phyloP scores from a whole-genome alignment of 2,113 vertebrate genomes.

The Macaca fascicularis region T2T-MFA8v1.1 NC_088389.1:5943501-5944000 shows the following conservation, averaged over 20 bases:
- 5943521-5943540: accelerated
- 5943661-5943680: constrained; percentile 95
- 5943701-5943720: constrained; percentile 80
- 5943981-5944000: accelerated
- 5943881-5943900: accelerated
- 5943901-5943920: too few relatives aligned
- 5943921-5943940: background rate
- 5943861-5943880: too few relatives aligned
- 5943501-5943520: accelerated
- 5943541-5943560: accelerated
- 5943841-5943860: too few relatives aligned
- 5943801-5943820: too few relatives aligned
- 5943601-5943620: constrained; percentile 76
- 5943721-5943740: constrained; percentile 85
- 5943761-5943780: constrained; percentile 86
- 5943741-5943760: constrained; percentile 90
- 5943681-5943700: constrained; percentile 93
- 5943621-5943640: constrained; percentile 92
- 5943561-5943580: accelerated
- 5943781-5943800: background rate
- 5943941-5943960: background rate
- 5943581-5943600: background rate
- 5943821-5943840: accelerated
- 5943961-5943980: accelerated
- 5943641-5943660: constrained; percentile 93